A percentile compares a stretch with the other conserved stretches of the same genome.
Conservation (phyloP, 1,140 invertebrate species). For the Aphelinus certus region DNA sequence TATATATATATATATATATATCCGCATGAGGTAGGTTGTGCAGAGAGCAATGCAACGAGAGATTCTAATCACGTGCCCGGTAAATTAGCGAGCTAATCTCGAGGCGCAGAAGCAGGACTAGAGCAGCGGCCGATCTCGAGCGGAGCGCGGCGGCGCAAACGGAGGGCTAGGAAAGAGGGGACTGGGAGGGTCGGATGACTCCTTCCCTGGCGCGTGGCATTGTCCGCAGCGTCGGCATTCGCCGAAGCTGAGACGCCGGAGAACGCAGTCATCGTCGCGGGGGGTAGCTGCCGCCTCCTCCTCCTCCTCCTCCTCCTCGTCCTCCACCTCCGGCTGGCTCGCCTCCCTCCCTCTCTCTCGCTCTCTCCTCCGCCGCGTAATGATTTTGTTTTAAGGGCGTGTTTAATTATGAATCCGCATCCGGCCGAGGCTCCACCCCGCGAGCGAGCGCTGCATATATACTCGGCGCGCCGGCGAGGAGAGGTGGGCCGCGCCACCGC, state of each 20-base stretch:
- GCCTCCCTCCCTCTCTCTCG: slow-evolving; percentile 26
- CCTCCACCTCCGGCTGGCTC: slow-evolving; percentile 30
- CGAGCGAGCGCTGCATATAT: background rate
- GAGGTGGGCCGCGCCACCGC: slow-evolving; percentile 2
- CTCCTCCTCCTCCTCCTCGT: slow-evolving; percentile 45
- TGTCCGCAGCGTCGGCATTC: slow-evolving; percentile 13
- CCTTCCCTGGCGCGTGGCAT: slow-evolving; percentile 1
- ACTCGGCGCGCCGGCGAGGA: background rate
- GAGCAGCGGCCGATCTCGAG: slow-evolving; percentile 1
- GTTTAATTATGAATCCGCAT: slow-evolving; percentile 68
- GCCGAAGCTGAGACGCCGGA: background rate
- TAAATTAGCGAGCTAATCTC: slow-evolving; percentile 19
- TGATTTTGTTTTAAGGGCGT: slow-evolving; percentile 68
- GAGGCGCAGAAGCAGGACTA: slow-evolving; percentile 20
- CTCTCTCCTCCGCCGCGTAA: slow-evolving; percentile 40
- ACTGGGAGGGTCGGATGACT: slow-evolving; percentile 34
- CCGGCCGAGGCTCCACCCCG: slow-evolving; percentile 64
- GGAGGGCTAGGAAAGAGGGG: too few species aligned
- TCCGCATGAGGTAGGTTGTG: too few species aligned
- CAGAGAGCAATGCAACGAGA: background rate
- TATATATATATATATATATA: too few species aligned
- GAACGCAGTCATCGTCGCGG: slow-evolving; percentile 20
- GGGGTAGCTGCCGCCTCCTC: background rate
- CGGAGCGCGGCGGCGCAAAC: too few species aligned
- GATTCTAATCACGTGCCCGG: background rate